Base-by-base conservation (phyloP, 2,888 invertebrate species). In the Leptura quadrifasciata region DNA sequence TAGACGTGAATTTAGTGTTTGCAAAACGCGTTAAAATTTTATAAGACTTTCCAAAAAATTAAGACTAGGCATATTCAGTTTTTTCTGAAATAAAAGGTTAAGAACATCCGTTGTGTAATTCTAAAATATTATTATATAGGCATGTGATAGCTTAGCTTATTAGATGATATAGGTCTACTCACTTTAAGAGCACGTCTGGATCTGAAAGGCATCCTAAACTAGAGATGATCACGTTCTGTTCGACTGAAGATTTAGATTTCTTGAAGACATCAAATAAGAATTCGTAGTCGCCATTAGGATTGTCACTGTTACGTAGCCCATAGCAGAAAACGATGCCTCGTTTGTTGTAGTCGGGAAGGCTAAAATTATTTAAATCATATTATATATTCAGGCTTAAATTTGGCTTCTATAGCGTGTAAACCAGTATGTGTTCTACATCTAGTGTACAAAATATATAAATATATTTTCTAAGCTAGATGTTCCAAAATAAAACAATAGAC, bases 141-240 rank as follows among this genome's bases (percentile, higher is more conserved):
- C 21, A 20, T 9, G 21, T 58, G 21, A 18, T n/a, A 2, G 52
- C n/a, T 2, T 15, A 9, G 4, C 9, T 4, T 20, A 57, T 20
- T 58, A n/a, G 3, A 1, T 9, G n/a, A n/a, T 27, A 3, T 60
- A 78, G n/a, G n/a, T n/a, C n/a, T 65, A 78, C 79, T 78, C 77
- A 79, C 82, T 65, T 35, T 2, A 52, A 78, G 12, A 91, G 84
- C 8, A 90, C 87, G 0, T 79, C 79, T 5, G 82, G 79, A 64
- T 91, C 83, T 6, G 82, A 88, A 0, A 90, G 89, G 80, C 92
- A 92, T 4, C 92, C 92, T 0, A 92, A 85, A 0, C 90, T 87
- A 35, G 89, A 87, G 0, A 92, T 83, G 86, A 91, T 91, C 0
- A 87, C 89, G 0, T 88, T 82, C 67, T 90, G 86, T 76, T 91